Conservation (phyloP, 2,888 invertebrate species). For the Lathronympha strigana region DNA sequence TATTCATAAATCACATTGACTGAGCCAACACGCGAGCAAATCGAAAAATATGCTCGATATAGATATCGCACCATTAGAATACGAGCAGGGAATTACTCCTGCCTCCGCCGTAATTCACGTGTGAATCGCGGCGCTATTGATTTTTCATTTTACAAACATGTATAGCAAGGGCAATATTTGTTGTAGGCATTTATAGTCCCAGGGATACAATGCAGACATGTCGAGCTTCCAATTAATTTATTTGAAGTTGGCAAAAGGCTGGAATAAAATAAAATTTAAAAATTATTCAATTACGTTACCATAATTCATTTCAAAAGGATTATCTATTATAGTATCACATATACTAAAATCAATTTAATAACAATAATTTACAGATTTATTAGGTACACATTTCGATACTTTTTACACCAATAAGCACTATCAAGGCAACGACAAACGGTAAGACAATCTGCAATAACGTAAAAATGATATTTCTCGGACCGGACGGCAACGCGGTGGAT, state of each 20-base stretch:
- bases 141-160: constrained; percentile 14
- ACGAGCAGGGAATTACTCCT: constrained; percentile 43
- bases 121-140: constrained; percentile 42
- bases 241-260: neutral
- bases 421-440: constrained; percentile 11
- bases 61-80: constrained; percentile 58
- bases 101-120: constrained; percentile 38
- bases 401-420: neutral
- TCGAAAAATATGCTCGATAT: constrained; percentile 66
- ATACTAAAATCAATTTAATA: neutral
- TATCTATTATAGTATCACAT: neutral
- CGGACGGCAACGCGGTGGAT: constrained; percentile 30
- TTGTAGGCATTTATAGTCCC: neutral
- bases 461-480: constrained; percentile 26
- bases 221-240: constrained; percentile 5
- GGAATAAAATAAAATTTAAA: neutral
- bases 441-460: constrained; percentile 30
- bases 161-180: neutral
- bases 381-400: neutral
- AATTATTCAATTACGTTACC: neutral
- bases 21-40: constrained; percentile 56
- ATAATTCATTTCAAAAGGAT: neutral
- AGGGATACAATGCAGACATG: neutral
- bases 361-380: neutral
- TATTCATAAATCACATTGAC: constrained; percentile 64